Evolutionary conservation across 2,113 vertebrate genomes (phyloP), one percentile per base, ranked within the genome.

Genomic region (Melanocharis versteri): DNA sequence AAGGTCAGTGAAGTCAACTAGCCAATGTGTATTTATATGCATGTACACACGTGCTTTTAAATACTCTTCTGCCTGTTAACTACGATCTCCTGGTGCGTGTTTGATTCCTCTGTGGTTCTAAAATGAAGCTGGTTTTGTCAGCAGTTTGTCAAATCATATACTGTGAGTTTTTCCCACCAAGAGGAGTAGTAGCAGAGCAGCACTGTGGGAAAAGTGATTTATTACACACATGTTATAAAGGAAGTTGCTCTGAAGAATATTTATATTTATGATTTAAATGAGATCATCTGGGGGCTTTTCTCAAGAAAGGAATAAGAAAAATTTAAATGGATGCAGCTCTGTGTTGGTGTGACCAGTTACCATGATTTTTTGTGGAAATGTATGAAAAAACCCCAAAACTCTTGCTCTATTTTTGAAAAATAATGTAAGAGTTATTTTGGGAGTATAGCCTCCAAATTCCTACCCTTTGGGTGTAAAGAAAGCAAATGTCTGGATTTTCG

Each of bases 381-480:
- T 83, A 35, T 57, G 9, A 78, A 70, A 84, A 70, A 70, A 24
- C 0, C 8, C 30, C 16, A 16, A 53, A 75, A 73, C 23, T 48
- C 10, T 70, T 62, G 14, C 12, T 79, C 66, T 83, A 42, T 71
- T 81, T 62, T 68, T 86, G 71, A 93, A 81, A 93, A 88, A 75
- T 48, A 88, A 70, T 89, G 28, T 61, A 31, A 77, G 68, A 62
- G 35, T 68, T 96, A 75, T 95, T 95, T 90, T 83, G 61, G 72
- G 83, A 90, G 9, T 33, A 37, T 15, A 81, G 64, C 44, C 39
- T 89, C 76, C 57, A 82, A 92, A 87, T 89, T 93, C 80, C 33
- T 71, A 64, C 20, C 18, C 26, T 62, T 94, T 90, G 88, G 88
- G 90, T 97, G 85, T 93, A 93, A 95, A 92, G 44, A 44, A 96